Evolutionary conservation across 2,113 vertebrate species (phyloP).

Genomic region (Ammodytes dubius): DNA sequence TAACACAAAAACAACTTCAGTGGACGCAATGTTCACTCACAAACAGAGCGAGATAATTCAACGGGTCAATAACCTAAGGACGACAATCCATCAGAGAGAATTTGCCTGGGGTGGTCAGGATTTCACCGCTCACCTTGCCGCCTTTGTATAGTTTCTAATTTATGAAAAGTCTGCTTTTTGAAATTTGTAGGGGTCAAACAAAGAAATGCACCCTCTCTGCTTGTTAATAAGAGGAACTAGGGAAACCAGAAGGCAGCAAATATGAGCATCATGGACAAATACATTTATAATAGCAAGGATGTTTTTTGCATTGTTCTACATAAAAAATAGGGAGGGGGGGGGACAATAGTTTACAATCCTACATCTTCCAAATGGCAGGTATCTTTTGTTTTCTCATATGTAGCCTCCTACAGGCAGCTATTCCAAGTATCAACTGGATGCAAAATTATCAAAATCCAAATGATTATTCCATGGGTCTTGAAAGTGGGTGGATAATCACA

Average conservation of each 20-base stretch:
- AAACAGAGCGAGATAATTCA: neutral
- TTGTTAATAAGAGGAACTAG: constrained; percentile 14
- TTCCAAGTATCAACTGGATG: neutral
- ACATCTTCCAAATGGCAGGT: neutral
- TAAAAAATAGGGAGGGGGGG: neutral
- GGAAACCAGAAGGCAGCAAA: neutral
- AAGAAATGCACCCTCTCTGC: constrained; percentile 17
- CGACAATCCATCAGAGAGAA: neutral
- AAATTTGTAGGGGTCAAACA: constrained; percentile 3
- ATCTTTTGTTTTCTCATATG: neutral
- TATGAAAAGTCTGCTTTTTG: neutral
- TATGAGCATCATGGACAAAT: constrained; percentile 7
- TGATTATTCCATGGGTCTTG: neutral
- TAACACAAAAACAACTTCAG: constrained; percentile 28
- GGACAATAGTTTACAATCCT: neutral
- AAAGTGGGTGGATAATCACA: neutral
- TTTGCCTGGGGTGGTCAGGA: neutral
- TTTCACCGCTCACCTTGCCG: neutral
- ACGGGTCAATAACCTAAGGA: neutral
- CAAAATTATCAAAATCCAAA: neutral
- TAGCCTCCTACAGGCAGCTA: constrained; percentile 1
- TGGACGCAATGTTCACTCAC: neutral
- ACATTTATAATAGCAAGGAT: neutral
- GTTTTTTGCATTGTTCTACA: constrained; percentile 4
- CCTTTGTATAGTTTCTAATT: neutral